These are phyloP conservation scores for Drosophila ogumai DNA, from an alignment of 1,140 invertebrate species.

Conservation along the genomic window DNA sequence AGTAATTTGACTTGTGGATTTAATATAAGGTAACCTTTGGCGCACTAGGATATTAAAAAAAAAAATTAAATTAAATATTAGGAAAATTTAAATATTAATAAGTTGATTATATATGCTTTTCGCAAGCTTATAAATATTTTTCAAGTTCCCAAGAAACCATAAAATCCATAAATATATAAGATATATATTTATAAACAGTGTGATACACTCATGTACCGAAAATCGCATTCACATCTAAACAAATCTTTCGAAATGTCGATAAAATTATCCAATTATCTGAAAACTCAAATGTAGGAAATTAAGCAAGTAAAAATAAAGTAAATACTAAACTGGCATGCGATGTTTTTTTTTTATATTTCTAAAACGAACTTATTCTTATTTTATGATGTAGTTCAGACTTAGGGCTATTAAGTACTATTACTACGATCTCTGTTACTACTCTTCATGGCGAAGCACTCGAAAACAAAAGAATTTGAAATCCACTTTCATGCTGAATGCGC, in stretches of 20 bases:
- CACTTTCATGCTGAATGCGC: constrained; percentile 12
- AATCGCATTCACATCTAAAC: not conserved
- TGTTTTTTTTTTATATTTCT: not conserved
- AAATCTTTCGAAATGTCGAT: not conserved
- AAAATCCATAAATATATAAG: constrained; percentile 7
- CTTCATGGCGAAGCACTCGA: not conserved
- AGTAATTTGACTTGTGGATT: too few relatives aligned
- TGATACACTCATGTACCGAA: constrained; percentile 3
- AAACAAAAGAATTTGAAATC: constrained; percentile 21
- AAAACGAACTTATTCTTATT: not conserved
- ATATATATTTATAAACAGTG: not conserved
- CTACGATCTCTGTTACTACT: not conserved
- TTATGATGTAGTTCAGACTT: not conserved
- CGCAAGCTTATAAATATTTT: not conserved
- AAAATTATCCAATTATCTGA: not conserved
- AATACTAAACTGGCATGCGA: too few relatives aligned
- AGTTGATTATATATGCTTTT: not conserved
- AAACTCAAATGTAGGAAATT: not conserved
- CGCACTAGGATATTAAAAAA: too few relatives aligned
- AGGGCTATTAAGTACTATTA: too few relatives aligned
- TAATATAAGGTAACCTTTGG: not conserved
- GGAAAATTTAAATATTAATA: not conserved
- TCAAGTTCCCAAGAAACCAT: not conserved
- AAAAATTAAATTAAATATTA: too few relatives aligned
- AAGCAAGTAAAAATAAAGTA: not conserved